A percentile compares a stretch with the other conserved stretches of the same genome.
These are phyloP conservation scores for Hoplostethus mediterraneus DNA, from an alignment of 2,797 vertebrate genomes.

Conservation along the genomic window DNA sequence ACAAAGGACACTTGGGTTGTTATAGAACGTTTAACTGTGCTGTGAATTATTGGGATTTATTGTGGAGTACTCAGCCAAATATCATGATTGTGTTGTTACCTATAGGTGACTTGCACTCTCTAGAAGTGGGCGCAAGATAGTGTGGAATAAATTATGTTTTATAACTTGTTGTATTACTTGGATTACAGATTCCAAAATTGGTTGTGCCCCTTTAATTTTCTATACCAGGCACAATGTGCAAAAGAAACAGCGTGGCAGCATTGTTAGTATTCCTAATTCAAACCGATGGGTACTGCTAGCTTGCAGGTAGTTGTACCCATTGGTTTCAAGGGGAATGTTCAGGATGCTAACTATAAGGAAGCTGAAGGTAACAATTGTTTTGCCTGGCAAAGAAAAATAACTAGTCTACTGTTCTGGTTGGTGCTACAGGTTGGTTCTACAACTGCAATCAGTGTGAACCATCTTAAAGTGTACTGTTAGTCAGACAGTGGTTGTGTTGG, in stretches of 20 bases:
- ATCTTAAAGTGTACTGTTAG: not conserved
- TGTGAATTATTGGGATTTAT: too few species aligned
- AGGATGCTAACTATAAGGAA: too few species aligned
- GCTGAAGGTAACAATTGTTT: too few species aligned
- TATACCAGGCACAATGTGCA: not conserved
- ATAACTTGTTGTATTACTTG: too few species aligned
- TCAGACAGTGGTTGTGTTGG: constrained; percentile 26
- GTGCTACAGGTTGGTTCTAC: not conserved
- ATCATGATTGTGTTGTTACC: too few species aligned
- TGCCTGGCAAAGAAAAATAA: not conserved
- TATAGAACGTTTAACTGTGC: too few species aligned
- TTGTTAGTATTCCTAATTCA: too few species aligned
- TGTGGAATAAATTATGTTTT: too few species aligned
- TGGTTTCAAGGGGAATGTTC: not conserved
- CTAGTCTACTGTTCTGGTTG: not conserved
- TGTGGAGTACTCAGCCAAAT: too few species aligned
- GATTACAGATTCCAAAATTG: constrained; percentile 6
- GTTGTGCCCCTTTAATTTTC: constrained; percentile 11
- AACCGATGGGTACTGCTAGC: not conserved
- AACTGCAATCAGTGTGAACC: not conserved
- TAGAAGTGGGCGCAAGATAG: too few species aligned
- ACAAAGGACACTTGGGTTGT: too few species aligned
- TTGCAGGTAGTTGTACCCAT: not conserved
- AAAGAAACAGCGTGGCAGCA: constrained; percentile 7
- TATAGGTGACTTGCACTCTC: too few species aligned